A percentile compares a stretch with the other conserved stretches of the same genome.
Evolutionary conservation across 2,888 invertebrate genomes (phyloP).

Genomic region (Campoletis raptor): DNA sequence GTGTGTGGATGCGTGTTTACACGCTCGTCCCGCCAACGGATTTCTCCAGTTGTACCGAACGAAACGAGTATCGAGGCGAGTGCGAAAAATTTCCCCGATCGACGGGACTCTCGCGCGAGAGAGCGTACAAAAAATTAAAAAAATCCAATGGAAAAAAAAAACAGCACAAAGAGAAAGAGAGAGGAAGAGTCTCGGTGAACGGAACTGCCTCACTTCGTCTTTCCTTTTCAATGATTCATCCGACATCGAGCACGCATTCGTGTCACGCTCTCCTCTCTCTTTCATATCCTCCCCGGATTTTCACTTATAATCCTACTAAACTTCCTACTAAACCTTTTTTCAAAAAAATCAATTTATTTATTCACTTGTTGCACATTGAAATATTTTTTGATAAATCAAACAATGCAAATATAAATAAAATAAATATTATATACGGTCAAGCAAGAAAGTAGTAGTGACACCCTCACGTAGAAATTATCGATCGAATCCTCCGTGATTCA

Average conservation of each 20-base stretch:
- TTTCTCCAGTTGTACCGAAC: slow-evolving; percentile 7
- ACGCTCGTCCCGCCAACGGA: neutral
- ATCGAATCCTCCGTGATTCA: slow-evolving; percentile 63
- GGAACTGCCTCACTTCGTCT: slow-evolving; percentile 53
- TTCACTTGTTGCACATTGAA: neutral
- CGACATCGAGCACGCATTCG: slow-evolving; percentile 53
- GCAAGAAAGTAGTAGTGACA: neutral
- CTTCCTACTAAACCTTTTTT: too few species aligned
- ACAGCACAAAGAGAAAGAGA: slow-evolving; percentile 1
- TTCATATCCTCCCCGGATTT: slow-evolving; percentile 28
- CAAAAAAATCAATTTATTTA: neutral
- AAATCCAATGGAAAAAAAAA: neutral
- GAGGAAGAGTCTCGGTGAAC: slow-evolving; percentile 40
- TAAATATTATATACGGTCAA: neutral
- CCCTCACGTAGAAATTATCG: slow-evolving; percentile 52
- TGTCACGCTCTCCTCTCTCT: slow-evolving; percentile 63
- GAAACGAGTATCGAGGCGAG: slow-evolving; percentile 4
- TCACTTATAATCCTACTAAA: neutral
- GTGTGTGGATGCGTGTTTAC: slow-evolving; percentile 26
- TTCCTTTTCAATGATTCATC: slow-evolving; percentile 62
- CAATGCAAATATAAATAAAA: neutral
- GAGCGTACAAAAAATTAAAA: neutral
- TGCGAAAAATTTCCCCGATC: slow-evolving; percentile 13
- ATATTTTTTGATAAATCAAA: neutral
- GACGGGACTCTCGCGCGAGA: neutral